Evolutionary conservation across 2,113 vertebrate species (phyloP).

Genomic region (Pterocles burchelli): DNA sequence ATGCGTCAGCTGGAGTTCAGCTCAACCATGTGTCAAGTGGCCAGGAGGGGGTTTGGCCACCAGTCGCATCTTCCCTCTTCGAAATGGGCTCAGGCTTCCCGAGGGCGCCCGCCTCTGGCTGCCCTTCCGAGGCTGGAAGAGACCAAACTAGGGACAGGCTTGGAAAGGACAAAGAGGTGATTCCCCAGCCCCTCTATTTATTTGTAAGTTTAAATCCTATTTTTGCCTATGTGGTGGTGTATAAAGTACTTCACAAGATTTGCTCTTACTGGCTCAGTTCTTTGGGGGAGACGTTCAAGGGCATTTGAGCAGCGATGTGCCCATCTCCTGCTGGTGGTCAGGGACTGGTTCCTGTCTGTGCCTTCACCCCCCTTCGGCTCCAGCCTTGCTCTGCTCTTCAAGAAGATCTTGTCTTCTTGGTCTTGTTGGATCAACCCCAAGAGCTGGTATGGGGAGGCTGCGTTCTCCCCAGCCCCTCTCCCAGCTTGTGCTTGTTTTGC

Average conservation of each 20-base stretch:
- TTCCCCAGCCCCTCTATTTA: constrained; percentile 45
- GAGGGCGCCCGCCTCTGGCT: background rate
- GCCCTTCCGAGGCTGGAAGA: background rate
- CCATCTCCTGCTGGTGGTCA: background rate
- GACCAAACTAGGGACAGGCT: background rate
- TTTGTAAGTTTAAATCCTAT: constrained; percentile 61
- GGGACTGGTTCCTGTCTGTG: constrained; percentile 27
- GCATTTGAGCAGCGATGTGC: background rate
- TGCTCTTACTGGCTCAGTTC: constrained; percentile 8
- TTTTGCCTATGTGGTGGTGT: constrained; percentile 38
- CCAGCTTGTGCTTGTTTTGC: background rate
- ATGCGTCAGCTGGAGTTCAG: background rate
- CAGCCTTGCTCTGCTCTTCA: background rate
- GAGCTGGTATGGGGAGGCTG: background rate
- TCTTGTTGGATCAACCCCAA: background rate
- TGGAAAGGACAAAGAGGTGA: constrained; percentile 11
- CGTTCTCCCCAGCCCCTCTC: background rate
- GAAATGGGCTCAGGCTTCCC: background rate
- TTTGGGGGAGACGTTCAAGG: background rate
- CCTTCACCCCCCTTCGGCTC: background rate
- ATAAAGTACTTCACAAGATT: background rate
- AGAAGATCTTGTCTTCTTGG: too few species aligned
- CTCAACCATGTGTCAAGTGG: background rate
- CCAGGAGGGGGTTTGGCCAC: background rate
- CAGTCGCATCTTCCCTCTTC: background rate